These are phyloP conservation scores for Psilanteris sp. DNA, from an alignment of 1,140 invertebrate genomes.

Conservation along the genomic window DNA sequence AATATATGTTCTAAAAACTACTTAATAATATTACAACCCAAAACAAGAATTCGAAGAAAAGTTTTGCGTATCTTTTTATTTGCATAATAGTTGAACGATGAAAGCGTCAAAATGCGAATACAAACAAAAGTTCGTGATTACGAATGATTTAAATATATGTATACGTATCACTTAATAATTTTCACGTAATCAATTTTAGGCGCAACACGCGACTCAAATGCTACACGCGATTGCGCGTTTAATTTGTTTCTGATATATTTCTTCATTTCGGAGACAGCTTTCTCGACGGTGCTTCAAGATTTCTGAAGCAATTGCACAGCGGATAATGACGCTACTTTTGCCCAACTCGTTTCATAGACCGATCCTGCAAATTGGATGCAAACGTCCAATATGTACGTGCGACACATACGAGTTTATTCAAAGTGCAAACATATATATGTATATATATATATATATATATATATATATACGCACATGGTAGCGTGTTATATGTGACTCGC, in stretches of 20 bases:
- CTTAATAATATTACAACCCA: no score
- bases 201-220: no score
- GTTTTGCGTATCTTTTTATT: no score
- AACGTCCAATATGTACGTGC: slow-evolving; percentile 5
- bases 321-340: slow-evolving; percentile 26
- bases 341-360: slow-evolving; percentile 23
- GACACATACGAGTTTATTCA: slow-evolving; percentile 19
- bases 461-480: neutral
- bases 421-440: neutral
- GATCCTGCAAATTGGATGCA: slow-evolving; percentile 36
- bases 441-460: neutral
- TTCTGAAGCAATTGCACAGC: slow-evolving; percentile 14
- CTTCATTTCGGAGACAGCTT: slow-evolving; percentile 11
- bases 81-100: no score
- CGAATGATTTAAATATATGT: no score
- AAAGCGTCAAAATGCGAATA: no score
- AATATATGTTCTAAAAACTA: no score
- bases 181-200: no score
- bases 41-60: no score
- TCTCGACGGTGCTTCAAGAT: slow-evolving; percentile 12
- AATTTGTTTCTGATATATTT: slow-evolving; percentile 17
- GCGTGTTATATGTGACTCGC: slow-evolving; percentile 5
- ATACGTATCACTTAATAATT: no score
- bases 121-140: no score
- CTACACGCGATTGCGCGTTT: slow-evolving; percentile 6